phyloP scores from a whole-genome alignment of 2,888 invertebrate genomes.

The Galerucella pusilla region DNA sequence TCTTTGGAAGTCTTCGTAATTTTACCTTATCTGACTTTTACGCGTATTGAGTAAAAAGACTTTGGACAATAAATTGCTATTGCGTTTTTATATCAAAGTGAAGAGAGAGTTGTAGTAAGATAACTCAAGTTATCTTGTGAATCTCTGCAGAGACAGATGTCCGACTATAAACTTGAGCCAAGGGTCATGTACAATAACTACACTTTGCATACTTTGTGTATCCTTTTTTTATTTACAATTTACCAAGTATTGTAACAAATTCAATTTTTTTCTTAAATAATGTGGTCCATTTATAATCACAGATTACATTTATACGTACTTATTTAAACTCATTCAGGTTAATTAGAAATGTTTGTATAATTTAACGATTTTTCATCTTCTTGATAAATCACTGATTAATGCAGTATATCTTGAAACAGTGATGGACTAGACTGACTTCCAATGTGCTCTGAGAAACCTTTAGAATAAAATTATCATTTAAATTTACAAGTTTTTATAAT shows the following conservation, averaged over 20 bases:
- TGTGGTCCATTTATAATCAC: not conserved
- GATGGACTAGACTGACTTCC: slow-evolving; percentile 5
- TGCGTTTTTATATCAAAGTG: slow-evolving; percentile 40
- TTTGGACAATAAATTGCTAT: slow-evolving; percentile 40
- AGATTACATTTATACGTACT: slow-evolving; percentile 14
- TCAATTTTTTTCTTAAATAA: not conserved
- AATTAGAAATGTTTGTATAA: slow-evolving; percentile 37
- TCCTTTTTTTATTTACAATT: not conserved
- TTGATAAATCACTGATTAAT: slow-evolving; percentile 40
- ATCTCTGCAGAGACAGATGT: slow-evolving; percentile 45
- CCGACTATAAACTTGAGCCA: slow-evolving; percentile 41
- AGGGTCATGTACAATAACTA: slow-evolving; percentile 41
- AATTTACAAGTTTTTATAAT: not conserved
- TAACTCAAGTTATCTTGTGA: slow-evolving; percentile 39
- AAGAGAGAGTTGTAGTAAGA: slow-evolving; percentile 41
- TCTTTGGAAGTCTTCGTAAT: slow-evolving; percentile 37
- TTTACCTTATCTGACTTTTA: slow-evolving; percentile 42
- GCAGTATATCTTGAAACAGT: slow-evolving; percentile 36
- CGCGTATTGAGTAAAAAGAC: slow-evolving; percentile 36
- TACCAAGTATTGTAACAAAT: not conserved
- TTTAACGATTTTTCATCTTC: slow-evolving; percentile 36
- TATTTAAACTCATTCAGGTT: slow-evolving; percentile 19
- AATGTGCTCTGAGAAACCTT: not conserved
- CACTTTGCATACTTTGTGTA: slow-evolving; percentile 36
- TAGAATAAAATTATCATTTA: not conserved